phyloP scores from a whole-genome alignment of 1,140 invertebrate genomes.

The Zophobas morio region DNA sequence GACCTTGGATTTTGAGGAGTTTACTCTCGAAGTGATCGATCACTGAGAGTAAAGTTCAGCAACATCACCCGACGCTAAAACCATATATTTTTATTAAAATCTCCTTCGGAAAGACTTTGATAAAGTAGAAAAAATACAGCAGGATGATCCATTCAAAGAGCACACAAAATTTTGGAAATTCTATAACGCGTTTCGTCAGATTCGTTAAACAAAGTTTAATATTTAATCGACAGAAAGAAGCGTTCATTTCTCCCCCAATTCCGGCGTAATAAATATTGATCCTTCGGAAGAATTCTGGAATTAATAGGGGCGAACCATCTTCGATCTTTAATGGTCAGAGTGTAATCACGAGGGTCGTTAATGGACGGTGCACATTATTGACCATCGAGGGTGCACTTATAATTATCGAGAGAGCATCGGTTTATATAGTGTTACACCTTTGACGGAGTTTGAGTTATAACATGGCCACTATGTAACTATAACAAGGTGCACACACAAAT shows the following conservation, averaged over 20 bases:
- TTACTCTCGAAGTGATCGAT: conserved; percentile 9
- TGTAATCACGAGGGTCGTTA: not conserved
- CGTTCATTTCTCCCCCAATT: not conserved
- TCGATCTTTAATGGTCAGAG: not conserved
- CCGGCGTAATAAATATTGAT: conserved; percentile 7
- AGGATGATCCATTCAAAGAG: not conserved
- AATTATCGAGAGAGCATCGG: not conserved
- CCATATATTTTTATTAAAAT: conserved; percentile 12
- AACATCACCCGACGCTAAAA: not conserved
- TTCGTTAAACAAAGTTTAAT: not conserved
- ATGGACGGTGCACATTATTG: not conserved
- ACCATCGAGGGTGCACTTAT: not conserved
- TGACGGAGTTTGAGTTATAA: no score
- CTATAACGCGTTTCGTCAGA: no score
- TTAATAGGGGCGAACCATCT: not conserved
- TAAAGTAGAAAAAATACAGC: not conserved
- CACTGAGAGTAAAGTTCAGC: not conserved
- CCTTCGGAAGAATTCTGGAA: not conserved
- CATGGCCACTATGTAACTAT: no score
- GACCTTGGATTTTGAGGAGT: not conserved
- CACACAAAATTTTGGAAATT: not conserved
- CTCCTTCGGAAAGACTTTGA: not conserved
- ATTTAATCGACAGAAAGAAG: not conserved
- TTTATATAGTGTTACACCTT: no score
- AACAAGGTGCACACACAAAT: not conserved